Conservation (phyloP, 2,888 invertebrate species). For the Lasioglossum marginatum region DNA sequence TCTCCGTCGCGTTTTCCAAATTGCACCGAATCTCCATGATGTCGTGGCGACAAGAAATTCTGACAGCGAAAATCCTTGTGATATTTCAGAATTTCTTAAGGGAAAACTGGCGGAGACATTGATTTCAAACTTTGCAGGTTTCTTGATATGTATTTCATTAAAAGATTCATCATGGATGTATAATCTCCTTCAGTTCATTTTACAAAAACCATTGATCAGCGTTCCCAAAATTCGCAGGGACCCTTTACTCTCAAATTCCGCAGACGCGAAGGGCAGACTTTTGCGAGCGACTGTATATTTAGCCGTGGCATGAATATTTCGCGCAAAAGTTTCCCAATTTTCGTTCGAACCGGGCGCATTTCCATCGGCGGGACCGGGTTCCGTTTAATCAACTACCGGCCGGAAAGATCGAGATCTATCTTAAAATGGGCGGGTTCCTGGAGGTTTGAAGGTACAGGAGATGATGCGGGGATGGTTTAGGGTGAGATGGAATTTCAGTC, state of each 20-base stretch:
- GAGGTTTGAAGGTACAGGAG: not conserved
- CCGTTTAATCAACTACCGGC: constrained; percentile 45
- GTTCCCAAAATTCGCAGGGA: not conserved
- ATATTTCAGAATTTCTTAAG: not conserved
- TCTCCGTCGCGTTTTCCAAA: not conserved
- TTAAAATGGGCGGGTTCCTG: not conserved
- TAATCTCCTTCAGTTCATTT: not conserved
- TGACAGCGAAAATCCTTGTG: not conserved
- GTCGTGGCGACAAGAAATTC: not conserved
- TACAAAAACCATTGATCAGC: not conserved
- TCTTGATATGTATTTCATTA: too few relatives aligned
- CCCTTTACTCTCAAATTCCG: not conserved
- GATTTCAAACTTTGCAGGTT: not conserved
- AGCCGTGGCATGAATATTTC: constrained; percentile 35
- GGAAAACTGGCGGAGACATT: not conserved
- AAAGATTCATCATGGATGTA: too few relatives aligned
- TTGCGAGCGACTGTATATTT: constrained; percentile 16
- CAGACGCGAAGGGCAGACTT: not conserved
- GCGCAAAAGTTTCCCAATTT: constrained; percentile 44
- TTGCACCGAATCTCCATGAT: not conserved
- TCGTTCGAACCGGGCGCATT: constrained; percentile 24
- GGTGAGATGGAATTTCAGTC: constrained; percentile 31
- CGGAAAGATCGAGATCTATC: constrained; percentile 40
- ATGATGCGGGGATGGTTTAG: not conserved
- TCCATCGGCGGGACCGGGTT: constrained; percentile 26